Base-by-base conservation (phyloP, 2,888 invertebrate species). In the Catotricha subobsoleta region DNA sequence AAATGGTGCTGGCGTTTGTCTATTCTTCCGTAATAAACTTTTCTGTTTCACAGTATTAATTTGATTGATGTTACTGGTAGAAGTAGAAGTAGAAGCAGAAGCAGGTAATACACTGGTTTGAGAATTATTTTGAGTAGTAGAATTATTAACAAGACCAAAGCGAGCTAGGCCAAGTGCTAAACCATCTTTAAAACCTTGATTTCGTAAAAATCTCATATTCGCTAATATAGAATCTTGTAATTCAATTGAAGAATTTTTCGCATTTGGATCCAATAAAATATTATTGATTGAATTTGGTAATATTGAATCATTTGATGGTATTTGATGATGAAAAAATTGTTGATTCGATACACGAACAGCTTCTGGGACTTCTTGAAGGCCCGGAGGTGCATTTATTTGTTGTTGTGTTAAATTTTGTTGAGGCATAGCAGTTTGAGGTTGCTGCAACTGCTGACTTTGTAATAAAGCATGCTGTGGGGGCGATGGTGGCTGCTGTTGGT, bases 311-410 rank as follows among this genome's bases (percentile, higher is more conserved):
- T 55, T 57, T 10, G 49, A 44, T 31, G 33, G 48, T 46, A 50
- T 48, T 43, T 50, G 51, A 23, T 47, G 59, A 48, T 63, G 60
- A 43, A 60, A 56, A 38, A 59, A 48, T 49, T 68, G 68, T 47
- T 71, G 70, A 41, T 67, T 63, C 27, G 67, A 60, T 43, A 68
- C 69, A 29, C 69, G 60, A 6, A 71, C 69, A 4, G 71, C 69
- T 47, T 72, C 72, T 8, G 71, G 68, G 20, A 72, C 69, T 52
- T 72, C 71, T 50, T 72, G 71, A 41, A 72, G 54, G 25, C 69
- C 69, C 13, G 62, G 62, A 12, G 62, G 62, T 3, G 61, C 62
- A 43, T 55, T 58, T 15, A 62, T 46, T 44, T 62, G 59, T 45
- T 59, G 59, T 19, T 60, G 45, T 12, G 25, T 10, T 6, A 10